Base-by-base conservation (phyloP, 2,888 invertebrate genomes). In the Eurytoma californica region DNA sequence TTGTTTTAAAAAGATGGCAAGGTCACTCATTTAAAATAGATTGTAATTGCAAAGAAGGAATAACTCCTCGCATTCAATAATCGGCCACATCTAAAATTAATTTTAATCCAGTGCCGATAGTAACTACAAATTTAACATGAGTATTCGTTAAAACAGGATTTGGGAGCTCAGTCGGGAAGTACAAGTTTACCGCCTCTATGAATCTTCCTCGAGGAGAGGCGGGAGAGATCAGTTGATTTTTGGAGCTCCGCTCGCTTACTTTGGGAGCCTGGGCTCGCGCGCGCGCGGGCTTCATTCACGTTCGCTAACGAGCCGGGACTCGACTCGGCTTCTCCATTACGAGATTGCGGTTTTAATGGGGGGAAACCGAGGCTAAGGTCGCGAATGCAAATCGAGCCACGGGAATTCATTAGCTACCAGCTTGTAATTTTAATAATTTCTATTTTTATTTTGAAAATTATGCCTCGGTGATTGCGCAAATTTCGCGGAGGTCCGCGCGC, bases 261-360 rank as follows among this genome's bases (percentile, higher is more conserved):
- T 60, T 77, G 57, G 12, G 18, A 12, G 39, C 5, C 39, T 4
- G 7, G 39, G 5, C 39, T 39, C 39, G n/a, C 20, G 55, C 66
- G 39, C 49, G 24, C 24, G 2, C 24, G 24, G 28, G 18, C 55
- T 67, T 61, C 58, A 68, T 77, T 66, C 67, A 57, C 18, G 63
- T 63, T 69, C 30, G 20, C 57, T 73, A 79, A 79, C 66, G 74
- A 69, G 65, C 66, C 69, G 58, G 60, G 57, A 74, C 53, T 30
- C 51, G 13, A 65, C 57, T 69, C 18, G 39, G 39, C 69, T 79
- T 79, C 53, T 74, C 74, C 66, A 66, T 74, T 70, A 74, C 63
- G 20, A 47, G 51, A 79, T 70, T 75, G 60, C 51, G 65, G 57
- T 66, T 74, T 74, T 79, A 70, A 79, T 79, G 66, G 70, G 53